phyloP scores from a whole-genome alignment of 2,113 vertebrate genomes.

The Pampusana beccarii region DNA sequence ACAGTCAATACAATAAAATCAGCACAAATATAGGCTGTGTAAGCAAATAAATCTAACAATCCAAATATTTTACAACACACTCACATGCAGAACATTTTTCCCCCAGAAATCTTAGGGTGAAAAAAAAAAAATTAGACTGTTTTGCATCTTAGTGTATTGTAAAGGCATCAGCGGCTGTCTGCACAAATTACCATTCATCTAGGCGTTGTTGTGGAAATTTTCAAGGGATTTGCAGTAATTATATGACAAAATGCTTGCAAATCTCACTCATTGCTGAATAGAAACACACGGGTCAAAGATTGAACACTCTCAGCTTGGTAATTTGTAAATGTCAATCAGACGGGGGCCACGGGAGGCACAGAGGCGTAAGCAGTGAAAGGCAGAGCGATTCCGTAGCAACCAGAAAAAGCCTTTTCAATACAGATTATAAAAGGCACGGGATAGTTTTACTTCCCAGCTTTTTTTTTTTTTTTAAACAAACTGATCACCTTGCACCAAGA shows the following conservation, averaged over 20 bases:
- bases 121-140: conserved; percentile 61
- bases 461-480: conserved; percentile 27
- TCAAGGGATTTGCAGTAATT: conserved; percentile 99
- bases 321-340: conserved; percentile 99
- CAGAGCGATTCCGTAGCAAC: conserved; percentile 60
- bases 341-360: conserved; percentile 82
- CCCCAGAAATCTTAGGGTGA: conserved; percentile 61
- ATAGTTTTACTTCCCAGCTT: conserved; percentile 54
- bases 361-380: conserved; percentile 59
- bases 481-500: conserved; percentile 57
- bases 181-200: conserved; percentile 90
- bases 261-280: conserved; percentile 95
- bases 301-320: conserved; percentile 94
- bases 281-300: conserved; percentile 96
- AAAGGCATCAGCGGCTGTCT: conserved; percentile 74
- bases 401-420: conserved; percentile 79
- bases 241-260: conserved; percentile 99
- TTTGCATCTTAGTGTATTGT: conserved; percentile 74
- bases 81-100: neutral
- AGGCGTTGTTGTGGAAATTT: conserved; percentile 89
- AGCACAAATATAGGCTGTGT: conserved; percentile 75
- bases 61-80: conserved; percentile 72
- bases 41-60: conserved; percentile 80
- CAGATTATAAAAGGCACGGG: conserved; percentile 74
- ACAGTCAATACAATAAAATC: conserved; percentile 82